Evolutionary conservation across 2,113 vertebrate genomes (phyloP).

Genomic region (Sorex araneus): DNA sequence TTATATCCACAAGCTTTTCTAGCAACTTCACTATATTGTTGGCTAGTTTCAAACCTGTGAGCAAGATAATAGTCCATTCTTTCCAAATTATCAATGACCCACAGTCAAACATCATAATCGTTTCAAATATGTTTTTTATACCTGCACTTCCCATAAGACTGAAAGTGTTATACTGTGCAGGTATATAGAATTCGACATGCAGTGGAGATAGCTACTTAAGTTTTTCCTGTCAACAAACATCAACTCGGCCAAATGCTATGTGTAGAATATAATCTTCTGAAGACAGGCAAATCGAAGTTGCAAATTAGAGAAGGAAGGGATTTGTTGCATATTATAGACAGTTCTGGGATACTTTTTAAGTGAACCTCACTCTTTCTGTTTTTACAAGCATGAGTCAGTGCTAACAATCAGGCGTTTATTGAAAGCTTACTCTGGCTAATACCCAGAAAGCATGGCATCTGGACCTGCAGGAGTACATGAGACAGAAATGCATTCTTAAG

Average conservation of each 20-base stretch:
- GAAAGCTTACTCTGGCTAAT: constrained; percentile 26
- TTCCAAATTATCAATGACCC: constrained; percentile 19
- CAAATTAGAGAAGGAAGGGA: not conserved
- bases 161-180: not conserved
- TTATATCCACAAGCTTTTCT: not conserved
- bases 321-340: too few relatives aligned
- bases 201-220: constrained; percentile 11
- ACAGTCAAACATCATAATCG: not conserved
- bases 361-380: constrained; percentile 17
- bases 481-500: constrained; percentile 50
- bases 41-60: constrained; percentile 51
- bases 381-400: constrained; percentile 39
- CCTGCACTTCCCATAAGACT: constrained; percentile 1
- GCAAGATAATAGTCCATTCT: constrained; percentile 1
- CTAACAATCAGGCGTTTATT: constrained; percentile 48
- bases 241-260: not conserved
- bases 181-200: constrained; percentile 7
- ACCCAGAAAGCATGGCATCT: constrained; percentile 29
- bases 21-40: not conserved
- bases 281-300: constrained; percentile 28
- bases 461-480: constrained; percentile 30
- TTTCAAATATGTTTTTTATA: not conserved
- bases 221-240: constrained; percentile 2
- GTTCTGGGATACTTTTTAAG: not conserved
- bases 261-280: constrained; percentile 3